A percentile compares a stretch with the other conserved stretches of the same genome.
phyloP scores from a whole-genome alignment of 2,113 vertebrate species.

The Phocoena sinus region DNA sequence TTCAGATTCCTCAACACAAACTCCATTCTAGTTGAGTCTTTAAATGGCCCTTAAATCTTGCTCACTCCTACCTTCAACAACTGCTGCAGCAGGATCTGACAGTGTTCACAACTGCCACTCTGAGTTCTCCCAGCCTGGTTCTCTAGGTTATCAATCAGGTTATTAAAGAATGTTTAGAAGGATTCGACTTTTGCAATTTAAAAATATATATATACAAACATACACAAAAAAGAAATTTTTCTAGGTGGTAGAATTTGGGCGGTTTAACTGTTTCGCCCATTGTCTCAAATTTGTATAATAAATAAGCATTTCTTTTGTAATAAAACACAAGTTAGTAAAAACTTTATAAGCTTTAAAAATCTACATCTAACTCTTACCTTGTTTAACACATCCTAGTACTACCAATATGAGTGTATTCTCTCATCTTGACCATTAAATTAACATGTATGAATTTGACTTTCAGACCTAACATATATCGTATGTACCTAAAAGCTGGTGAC shows the following conservation, averaged over 20 bases:
- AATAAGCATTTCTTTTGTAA: background rate
- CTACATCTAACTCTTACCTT: background rate
- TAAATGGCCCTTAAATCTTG: background rate
- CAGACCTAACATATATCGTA: background rate
- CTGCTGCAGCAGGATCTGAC: background rate
- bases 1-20: background rate
- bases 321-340: background rate
- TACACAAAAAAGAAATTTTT: background rate
- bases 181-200: background rate
- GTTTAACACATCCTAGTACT: background rate
- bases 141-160: background rate
- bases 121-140: background rate
- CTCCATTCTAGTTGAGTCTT: background rate
- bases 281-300: background rate
- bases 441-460: background rate
- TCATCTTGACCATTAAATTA: background rate
- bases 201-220: background rate
- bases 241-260: background rate
- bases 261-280: background rate
- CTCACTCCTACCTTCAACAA: background rate
- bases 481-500: background rate
- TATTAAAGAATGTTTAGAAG: background rate
- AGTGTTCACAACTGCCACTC: background rate
- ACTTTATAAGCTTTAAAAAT: background rate
- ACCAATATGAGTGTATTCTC: background rate